phyloP scores from a whole-genome alignment of 2,113 vertebrate species.

The Leptocoma aspasia region DNA sequence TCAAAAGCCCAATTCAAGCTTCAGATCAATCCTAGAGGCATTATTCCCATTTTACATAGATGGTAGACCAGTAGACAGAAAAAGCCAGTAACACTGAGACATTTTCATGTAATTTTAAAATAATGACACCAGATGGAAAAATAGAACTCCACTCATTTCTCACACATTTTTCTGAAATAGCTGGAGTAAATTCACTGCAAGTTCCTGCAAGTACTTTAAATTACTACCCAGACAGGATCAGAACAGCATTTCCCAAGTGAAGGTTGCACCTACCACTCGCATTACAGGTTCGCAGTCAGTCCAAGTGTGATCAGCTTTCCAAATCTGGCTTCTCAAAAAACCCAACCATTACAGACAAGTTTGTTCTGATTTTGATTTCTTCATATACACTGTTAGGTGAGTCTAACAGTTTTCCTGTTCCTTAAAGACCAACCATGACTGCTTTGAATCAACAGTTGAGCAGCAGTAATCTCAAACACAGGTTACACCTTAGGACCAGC shows the following conservation, averaged over 20 bases:
- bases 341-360: not conserved
- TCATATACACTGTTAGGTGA: not conserved
- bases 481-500: not conserved
- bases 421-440: not conserved
- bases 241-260: not conserved
- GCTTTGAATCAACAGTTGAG: not conserved
- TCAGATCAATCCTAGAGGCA: not conserved
- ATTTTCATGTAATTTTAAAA: not conserved
- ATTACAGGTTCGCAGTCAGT: not conserved
- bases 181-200: not conserved
- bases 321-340: not conserved
- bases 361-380: not conserved
- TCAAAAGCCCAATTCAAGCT: not conserved
- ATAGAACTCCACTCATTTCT: not conserved
- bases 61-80: not conserved
- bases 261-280: not conserved
- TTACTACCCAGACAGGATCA: not conserved
- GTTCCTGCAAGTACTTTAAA: not conserved
- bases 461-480: no score
- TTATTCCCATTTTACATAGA: not conserved
- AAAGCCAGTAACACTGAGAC: not conserved
- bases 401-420: not conserved
- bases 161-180: not conserved
- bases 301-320: not conserved
- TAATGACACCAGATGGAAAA: not conserved